Conservation (phyloP, 2,888 invertebrate species). For the Torymus auratus region DNA sequence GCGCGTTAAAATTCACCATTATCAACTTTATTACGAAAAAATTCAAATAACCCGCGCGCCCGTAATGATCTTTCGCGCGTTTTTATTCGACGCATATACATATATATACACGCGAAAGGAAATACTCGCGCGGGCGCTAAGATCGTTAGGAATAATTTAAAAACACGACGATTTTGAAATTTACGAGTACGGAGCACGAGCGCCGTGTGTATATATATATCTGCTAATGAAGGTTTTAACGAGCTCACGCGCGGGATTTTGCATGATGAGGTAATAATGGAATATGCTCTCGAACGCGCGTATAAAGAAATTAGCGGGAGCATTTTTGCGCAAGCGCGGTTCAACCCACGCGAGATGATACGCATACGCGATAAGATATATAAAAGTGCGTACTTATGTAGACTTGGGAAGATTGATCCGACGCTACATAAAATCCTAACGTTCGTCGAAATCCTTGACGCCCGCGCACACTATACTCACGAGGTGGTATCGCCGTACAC, state of each 20-base stretch:
- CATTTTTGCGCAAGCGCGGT: conserved; percentile 23
- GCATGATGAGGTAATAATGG: conserved; percentile 9
- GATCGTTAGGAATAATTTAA: background rate
- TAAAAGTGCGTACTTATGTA: background rate
- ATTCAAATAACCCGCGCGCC: too few species aligned
- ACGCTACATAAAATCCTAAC: background rate
- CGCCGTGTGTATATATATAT: too few species aligned
- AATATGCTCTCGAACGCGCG: conserved; percentile 6
- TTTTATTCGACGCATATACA: too few species aligned
- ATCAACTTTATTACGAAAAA: background rate
- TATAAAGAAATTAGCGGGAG: conserved; percentile 13
- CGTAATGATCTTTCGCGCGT: too few species aligned
- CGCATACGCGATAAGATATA: conserved; percentile 3
- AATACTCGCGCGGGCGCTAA: background rate
- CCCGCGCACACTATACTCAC: background rate
- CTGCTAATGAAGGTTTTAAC: conserved; percentile 17
- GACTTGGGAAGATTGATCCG: conserved; percentile 27
- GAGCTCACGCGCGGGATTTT: background rate
- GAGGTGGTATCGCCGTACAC: background rate
- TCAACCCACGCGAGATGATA: conserved; percentile 23
- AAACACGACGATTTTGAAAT: conserved; percentile 32
- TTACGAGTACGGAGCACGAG: background rate
- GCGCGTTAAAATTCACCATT: too few species aligned
- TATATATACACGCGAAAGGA: too few species aligned
- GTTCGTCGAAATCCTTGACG: conserved; percentile 40